Conservation (phyloP, 2,888 invertebrate genomes). For the Calliscelio sp. region DNA sequence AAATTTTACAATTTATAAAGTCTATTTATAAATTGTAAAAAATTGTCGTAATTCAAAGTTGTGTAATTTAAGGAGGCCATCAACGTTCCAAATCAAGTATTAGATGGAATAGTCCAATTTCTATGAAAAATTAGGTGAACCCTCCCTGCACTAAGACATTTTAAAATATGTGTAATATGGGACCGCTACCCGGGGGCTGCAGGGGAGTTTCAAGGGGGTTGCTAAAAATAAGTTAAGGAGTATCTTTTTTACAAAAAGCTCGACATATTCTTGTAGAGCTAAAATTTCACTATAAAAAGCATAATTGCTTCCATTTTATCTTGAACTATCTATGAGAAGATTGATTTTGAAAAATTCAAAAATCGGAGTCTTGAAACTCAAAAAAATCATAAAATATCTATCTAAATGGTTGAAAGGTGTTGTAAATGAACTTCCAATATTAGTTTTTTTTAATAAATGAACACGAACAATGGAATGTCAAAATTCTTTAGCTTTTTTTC, state of each 20-base stretch:
- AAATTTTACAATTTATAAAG: too few relatives aligned
- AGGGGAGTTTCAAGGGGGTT: too few relatives aligned
- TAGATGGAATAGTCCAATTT: background rate
- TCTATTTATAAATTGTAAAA: too few relatives aligned
- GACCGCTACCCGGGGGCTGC: background rate
- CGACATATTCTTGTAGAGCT: background rate
- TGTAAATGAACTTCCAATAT: too few relatives aligned
- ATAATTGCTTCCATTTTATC: background rate
- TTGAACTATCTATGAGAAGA: slow-evolving; percentile 6
- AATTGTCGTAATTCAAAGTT: too few relatives aligned
- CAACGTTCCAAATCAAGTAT: background rate
- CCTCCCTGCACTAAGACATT: too few relatives aligned
- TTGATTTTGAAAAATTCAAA: background rate
- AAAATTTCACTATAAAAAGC: slow-evolving; percentile 3
- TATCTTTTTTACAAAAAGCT: background rate
- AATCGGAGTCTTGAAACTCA: background rate
- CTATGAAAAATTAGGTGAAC: too few relatives aligned
- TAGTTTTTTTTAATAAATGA: background rate
- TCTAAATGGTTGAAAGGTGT: too few relatives aligned
- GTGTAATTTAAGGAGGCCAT: background rate
- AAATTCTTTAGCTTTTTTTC: too few relatives aligned
- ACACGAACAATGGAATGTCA: too few relatives aligned
- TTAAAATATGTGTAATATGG: background rate
- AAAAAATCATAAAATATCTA: background rate
- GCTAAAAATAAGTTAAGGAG: too few relatives aligned